These are phyloP conservation scores for Drosophila paracracens DNA, from an alignment of 2,888 invertebrate genomes.

Conservation along the genomic window DNA sequence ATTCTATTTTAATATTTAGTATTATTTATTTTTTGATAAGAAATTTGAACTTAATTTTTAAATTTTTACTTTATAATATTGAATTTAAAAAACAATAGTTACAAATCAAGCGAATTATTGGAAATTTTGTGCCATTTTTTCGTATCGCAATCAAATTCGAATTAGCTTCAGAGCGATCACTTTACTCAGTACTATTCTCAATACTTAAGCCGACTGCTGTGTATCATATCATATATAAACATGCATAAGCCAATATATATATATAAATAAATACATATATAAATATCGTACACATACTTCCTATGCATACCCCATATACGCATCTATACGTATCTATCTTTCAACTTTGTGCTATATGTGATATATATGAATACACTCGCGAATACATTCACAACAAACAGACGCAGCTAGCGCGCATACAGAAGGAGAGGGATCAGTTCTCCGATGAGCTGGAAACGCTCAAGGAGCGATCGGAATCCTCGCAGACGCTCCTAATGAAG, in stretches of 20 bases:
- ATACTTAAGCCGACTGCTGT: slow-evolving; percentile 9
- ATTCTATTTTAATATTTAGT: neutral
- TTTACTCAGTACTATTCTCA: neutral
- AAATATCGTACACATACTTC: slow-evolving; percentile 51
- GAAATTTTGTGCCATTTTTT: neutral
- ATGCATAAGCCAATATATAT: slow-evolving; percentile 11
- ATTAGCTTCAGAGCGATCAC: neutral
- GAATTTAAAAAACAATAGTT: neutral
- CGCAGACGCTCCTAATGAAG: slow-evolving; percentile 92
- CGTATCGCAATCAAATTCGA: neutral
- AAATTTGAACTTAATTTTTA: neutral
- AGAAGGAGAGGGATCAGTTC: slow-evolving; percentile 94
- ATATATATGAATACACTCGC: slow-evolving; percentile 14
- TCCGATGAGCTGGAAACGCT: slow-evolving; percentile 92
- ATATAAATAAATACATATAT: slow-evolving; percentile 29
- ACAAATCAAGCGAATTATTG: neutral
- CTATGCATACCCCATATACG: slow-evolving; percentile 47
- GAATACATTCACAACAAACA: slow-evolving; percentile 82
- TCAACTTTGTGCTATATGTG: slow-evolving; percentile 56
- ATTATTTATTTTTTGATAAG: neutral
- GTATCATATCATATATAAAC: slow-evolving; percentile 19
- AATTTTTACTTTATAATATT: neutral
- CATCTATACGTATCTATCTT: slow-evolving; percentile 67
- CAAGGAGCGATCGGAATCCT: slow-evolving; percentile 92
- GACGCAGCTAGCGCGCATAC: slow-evolving; percentile 92